phyloP scores from a whole-genome alignment of 2,797 vertebrate genomes.

The Molossus molossus region DNA sequence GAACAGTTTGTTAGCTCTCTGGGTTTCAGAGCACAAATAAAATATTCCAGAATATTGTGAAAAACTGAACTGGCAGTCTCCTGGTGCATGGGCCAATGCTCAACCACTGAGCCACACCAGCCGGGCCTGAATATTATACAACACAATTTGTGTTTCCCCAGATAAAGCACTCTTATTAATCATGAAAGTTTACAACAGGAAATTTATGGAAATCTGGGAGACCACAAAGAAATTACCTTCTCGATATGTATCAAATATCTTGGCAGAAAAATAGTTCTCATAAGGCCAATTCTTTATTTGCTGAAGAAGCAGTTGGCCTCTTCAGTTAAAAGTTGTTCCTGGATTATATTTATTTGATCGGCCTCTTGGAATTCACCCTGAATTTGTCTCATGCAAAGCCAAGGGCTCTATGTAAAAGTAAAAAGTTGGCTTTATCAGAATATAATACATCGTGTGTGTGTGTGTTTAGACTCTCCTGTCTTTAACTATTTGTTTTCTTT shows the following conservation, averaged over 20 bases:
- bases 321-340: background rate
- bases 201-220: slow-evolving; percentile 29
- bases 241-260: slow-evolving; percentile 9
- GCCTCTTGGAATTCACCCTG: background rate
- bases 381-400: background rate
- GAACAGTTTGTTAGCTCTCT: background rate
- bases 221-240: slow-evolving; percentile 24
- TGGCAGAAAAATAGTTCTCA: slow-evolving; percentile 11
- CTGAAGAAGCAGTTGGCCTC: background rate
- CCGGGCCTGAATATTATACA: background rate
- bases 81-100: too few species aligned
- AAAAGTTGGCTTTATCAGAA: background rate
- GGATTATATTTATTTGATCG: background rate
- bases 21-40: background rate
- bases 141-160: background rate
- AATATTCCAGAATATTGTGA: background rate
- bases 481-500: background rate
- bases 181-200: background rate
- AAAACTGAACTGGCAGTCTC: background rate
- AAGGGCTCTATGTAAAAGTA: background rate
- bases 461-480: background rate
- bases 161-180: background rate
- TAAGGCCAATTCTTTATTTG: background rate
- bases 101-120: too few species aligned
- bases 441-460: background rate